Conservation (phyloP, 2,888 invertebrate species). For the Spodoptera exigua region DNA sequence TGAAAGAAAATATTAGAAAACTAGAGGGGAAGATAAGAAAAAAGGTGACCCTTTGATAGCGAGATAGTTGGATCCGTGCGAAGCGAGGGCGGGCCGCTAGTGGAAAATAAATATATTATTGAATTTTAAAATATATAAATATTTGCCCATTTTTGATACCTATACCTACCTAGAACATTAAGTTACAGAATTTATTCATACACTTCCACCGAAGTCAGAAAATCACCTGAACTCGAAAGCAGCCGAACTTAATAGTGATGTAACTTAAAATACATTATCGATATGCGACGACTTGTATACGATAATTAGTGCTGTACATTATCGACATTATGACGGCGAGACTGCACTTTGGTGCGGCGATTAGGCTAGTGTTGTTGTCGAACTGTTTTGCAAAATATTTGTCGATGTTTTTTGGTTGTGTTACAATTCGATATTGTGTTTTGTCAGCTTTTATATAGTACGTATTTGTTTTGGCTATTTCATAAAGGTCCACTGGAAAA, state of each 20-base stretch:
- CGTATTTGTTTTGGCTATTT: too few relatives aligned
- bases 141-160: too few relatives aligned
- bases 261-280: constrained; percentile 65
- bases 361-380: constrained; percentile 70
- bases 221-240: constrained; percentile 22
- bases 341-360: constrained; percentile 80
- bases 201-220: constrained; percentile 10
- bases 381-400: constrained; percentile 9
- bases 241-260: constrained; percentile 62
- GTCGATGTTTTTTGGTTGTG: constrained; percentile 22
- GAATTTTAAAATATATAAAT: too few relatives aligned
- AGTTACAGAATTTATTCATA: constrained; percentile 16
- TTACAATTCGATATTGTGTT: neutral
- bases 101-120: too few relatives aligned
- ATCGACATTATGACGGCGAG: constrained; percentile 83
- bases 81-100: too few relatives aligned
- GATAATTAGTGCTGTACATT: constrained; percentile 83
- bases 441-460: too few relatives aligned
- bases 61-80: too few relatives aligned
- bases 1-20: too few relatives aligned
- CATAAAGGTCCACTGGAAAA: too few relatives aligned
- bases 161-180: too few relatives aligned
- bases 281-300: constrained; percentile 62
- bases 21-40: too few relatives aligned
- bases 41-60: too few relatives aligned